Conservation (phyloP, 2,113 vertebrate species). For the Miniopterus natalensis region DNA sequence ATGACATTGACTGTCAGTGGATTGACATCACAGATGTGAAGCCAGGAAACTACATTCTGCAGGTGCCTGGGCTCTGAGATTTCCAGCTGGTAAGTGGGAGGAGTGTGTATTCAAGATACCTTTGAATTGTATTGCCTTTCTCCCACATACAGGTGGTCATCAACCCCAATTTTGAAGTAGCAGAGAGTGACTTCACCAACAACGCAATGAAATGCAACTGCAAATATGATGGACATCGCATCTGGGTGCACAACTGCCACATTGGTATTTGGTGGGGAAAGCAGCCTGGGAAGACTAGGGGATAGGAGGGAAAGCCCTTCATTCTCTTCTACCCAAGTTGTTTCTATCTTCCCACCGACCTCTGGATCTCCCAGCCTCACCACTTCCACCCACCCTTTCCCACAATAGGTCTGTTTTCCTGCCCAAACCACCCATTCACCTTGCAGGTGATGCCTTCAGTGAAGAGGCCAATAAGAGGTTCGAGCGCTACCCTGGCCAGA, state of each 20-base stretch:
- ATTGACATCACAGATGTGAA: slow-evolving; percentile 97
- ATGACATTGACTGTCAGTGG: slow-evolving; percentile 99
- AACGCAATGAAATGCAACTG: slow-evolving; percentile 99
- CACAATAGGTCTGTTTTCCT: background rate
- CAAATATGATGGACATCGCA: slow-evolving; percentile 97
- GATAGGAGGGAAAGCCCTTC: background rate
- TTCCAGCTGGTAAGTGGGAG: background rate
- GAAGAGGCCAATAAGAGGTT: slow-evolving; percentile 96
- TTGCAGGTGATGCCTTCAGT: slow-evolving; percentile 95
- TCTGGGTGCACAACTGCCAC: slow-evolving; percentile 99
- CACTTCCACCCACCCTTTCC: background rate
- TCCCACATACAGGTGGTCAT: slow-evolving; percentile 92
- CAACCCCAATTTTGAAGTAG: slow-evolving; percentile 97
- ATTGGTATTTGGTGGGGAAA: slow-evolving; percentile 86
- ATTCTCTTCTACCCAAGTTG: background rate
- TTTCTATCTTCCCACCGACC: background rate
- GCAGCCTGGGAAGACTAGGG: background rate
- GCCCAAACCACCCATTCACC: background rate
- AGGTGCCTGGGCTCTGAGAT: slow-evolving; percentile 87
- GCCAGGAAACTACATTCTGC: slow-evolving; percentile 97
- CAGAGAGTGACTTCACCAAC: slow-evolving; percentile 98
- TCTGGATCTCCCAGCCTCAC: background rate
- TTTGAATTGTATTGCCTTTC: background rate
- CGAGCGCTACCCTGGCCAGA: slow-evolving; percentile 97
- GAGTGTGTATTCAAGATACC: background rate